Evolutionary conservation across 2,888 invertebrate species (phyloP), one percentile per base, ranked within the genome.

Genomic region (Platycheirus albimanus): DNA sequence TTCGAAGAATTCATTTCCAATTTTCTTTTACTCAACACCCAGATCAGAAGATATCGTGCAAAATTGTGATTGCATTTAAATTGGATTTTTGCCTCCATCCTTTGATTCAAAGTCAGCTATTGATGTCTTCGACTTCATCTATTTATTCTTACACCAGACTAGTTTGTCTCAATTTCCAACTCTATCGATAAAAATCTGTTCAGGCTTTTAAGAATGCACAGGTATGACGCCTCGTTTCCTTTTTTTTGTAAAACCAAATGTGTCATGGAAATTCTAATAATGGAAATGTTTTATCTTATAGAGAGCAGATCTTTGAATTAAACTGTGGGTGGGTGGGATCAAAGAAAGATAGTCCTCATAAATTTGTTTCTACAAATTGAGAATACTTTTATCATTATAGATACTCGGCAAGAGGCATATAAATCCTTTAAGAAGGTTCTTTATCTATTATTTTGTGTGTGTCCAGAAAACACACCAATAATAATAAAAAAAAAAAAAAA

Each of bases 31-130:
- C 58, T 11, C n/a, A n/a, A n/a, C n/a, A n/a, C 10, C 36, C 33
- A 51, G 19, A 71, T 58, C 67, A 49, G 47, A 33, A 8, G 71
- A 81, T 61, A 67, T 63, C 43, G 61, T 72, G 61, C 30, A 63
- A 63, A 71, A 76, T 76, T 72, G 71, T 76, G 76, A 81, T 81
- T 81, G 81, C 66, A 72, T 81, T 76, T 81, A 81, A 81, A 81
- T 81, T 81, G 81, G 81, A 81, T 81, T 81, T 72, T 54, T 43
- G 58, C 36, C 38, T 28, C 38, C 17, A 63, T 41, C 54, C 67
- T 81, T 67, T 71, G 81, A 51, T 49, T 47, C 30, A 30, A 20
- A 45, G 47, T 41, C 30, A 13, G 33, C 36, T 70, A 76, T 75
- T 51, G 36, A 70, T 80, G 36, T 38, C 64, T 33, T 33, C 43